These are phyloP conservation scores for Dendrophyllia cribrosa DNA, from an alignment of 64 coral and sea anemone genomes.

Conservation along the genomic window DNA sequence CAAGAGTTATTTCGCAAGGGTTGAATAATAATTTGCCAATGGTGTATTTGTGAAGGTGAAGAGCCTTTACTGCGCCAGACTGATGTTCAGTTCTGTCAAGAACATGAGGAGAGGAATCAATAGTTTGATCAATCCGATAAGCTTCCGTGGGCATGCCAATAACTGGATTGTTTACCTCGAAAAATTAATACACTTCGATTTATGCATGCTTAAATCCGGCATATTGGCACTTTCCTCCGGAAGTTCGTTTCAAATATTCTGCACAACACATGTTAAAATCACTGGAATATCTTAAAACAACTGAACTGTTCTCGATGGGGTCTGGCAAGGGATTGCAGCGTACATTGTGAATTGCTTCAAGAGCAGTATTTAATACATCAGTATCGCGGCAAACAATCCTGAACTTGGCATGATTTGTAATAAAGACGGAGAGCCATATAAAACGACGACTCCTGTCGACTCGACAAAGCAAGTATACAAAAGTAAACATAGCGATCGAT, in stretches of 20 bases:
- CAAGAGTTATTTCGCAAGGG: too few relatives aligned
- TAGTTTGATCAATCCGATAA: too few relatives aligned
- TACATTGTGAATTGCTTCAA: conserved; percentile 29
- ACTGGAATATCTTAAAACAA: background rate
- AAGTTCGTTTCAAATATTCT: background rate
- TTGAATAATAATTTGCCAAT: too few relatives aligned
- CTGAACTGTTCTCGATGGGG: conserved; percentile 38
- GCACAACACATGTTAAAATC: conserved; percentile 17
- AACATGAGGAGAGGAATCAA: too few relatives aligned
- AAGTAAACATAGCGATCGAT: conserved; percentile 30
- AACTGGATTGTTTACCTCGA: too few relatives aligned
- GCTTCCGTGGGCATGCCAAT: too few relatives aligned
- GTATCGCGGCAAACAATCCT: conserved; percentile 41
- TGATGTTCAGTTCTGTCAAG: too few relatives aligned
- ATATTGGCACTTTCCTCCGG: conserved; percentile 44
- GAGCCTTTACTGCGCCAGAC: too few relatives aligned
- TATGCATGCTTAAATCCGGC: conserved; percentile 17
- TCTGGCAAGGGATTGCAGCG: conserved; percentile 23
- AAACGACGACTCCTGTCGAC: too few relatives aligned
- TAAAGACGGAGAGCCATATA: background rate
- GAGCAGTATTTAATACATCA: conserved; percentile 34
- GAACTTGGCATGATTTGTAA: conserved; percentile 40
- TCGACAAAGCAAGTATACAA: too few relatives aligned
- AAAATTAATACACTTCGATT: background rate
- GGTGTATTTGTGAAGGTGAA: too few relatives aligned